Evolutionary conservation across 2,888 invertebrate species (phyloP), one percentile per base, ranked within the genome.

Genomic region (Drosophila multiciliata): DNA sequence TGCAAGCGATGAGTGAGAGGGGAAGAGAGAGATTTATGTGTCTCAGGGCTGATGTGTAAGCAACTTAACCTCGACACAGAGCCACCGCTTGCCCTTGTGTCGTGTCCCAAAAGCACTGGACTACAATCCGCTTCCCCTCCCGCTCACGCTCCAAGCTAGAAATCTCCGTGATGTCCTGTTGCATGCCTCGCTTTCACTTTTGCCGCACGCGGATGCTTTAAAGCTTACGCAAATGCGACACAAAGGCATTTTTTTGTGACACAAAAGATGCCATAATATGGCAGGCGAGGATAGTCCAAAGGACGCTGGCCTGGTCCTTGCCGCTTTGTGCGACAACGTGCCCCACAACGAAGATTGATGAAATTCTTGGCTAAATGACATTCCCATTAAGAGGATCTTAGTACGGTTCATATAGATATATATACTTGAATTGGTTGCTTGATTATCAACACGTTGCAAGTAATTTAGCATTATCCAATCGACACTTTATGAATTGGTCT

Each of bases 191-290:
- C 77, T 49, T 78, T 77, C 77, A 68, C n/a, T 67, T 77, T 75
- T 54, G 54, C 73, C 71, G 84, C 61, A 67, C 68, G 72, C 50
- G 62, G 53, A 66, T 70, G 73, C 82, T 75, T 83, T 75, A 85
- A 85, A 89, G 89, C 81, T 70, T 75, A 80, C 83, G 69, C 80
- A 82, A 82, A 82, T 80, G 62, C 57, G 77, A 60, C 74, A 89
- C 78, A 86, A 83, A 79, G 82, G 67, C 78, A 74, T 73, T 72
- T 71, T 29, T 74, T 69, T 66, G 62, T 59, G 57, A 49, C 45
- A 73, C 75, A 78, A 71, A 75, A 70, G 70, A 88, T 73, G 70
- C 64, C 61, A 66, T 54, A 58, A 68, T 70, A 72, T 61, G 75
- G 49, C 77, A 53, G 48, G 38, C 45, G 38, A 11, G 50, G 11